Evolutionary conservation across 2,888 invertebrate species (phyloP), one percentile per base, ranked within the genome.

Genomic region (Drosophila falleni): DNA sequence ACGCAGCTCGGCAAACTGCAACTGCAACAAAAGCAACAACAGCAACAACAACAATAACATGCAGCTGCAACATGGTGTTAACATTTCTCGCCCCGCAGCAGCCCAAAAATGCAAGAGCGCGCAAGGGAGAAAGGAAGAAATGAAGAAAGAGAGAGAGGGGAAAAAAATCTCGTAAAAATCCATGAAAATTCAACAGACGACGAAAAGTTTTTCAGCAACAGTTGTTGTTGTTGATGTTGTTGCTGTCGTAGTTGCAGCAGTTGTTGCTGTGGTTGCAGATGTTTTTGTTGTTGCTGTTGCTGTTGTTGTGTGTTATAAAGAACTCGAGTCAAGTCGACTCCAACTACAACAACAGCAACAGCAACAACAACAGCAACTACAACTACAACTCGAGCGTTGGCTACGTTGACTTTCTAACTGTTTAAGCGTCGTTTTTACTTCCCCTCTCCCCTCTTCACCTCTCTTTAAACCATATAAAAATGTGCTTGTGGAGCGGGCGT

Each of bases 331-430:
- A 61, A 69, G 53, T 55, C 41, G 55, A 61, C 56, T 49, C 10
- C 37, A 23, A 42, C 51, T 33, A 42, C 41, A 44, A 13, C 41
- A 29, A 15, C 46, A 37, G 6, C 37, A 53, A 44, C 44, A 29
- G 11, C 56, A 29, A n/a, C 37, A 39, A 23, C 44, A 29, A 15
- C 56, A 37, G 6, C 37, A 53, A 44, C 44, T 46, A 37, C 37
- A 29, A 15, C 56, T 46, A n/a, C 37, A 53, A 44, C 44, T 46
- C 15, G 19, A 44, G 19, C 26, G 19, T 5, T 31, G 26, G 6
- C 33, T 47, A 66, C 81, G 79, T 71, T 81, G 87, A 85, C 85
- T 85, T 85, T 86, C 85, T 86, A 86, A 86, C 85, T 80, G 83
- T 84, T 75, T 80, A 82, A 85, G 74, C 80, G 61, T 72, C 72